Percentiles rank a stretch among this genome's conserved stretches.
Evolutionary conservation across 2,113 vertebrate species (phyloP).

Genomic region (Brienomyrus longianalis): DNA sequence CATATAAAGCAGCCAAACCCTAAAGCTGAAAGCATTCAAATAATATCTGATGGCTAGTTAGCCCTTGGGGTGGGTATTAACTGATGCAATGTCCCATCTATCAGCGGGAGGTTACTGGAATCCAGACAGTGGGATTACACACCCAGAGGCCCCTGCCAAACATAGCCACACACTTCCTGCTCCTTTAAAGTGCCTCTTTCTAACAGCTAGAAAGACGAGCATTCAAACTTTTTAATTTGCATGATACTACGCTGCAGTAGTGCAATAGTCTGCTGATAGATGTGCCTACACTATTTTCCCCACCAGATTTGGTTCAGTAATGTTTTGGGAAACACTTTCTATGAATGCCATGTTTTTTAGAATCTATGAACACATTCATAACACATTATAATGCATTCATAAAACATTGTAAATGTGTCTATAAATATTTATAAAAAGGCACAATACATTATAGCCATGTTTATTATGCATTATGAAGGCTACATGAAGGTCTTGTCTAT

Average conservation of each 20-base stretch:
- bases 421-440: neutral
- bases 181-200: neutral
- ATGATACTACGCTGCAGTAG: neutral
- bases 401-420: neutral
- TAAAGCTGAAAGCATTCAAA: conserved; percentile 2
- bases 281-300: neutral
- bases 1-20: neutral
- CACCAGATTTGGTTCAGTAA: neutral
- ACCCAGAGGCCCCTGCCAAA: neutral
- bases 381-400: neutral
- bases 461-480: neutral
- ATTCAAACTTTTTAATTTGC: neutral
- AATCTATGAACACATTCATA: neutral
- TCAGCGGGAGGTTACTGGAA: conserved; percentile 10
- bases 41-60: neutral
- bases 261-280: neutral
- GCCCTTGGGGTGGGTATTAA: neutral
- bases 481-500: neutral
- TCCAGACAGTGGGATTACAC: conserved; percentile 14
- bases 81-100: conserved; percentile 6
- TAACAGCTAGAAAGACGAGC: neutral
- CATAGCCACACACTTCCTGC: neutral
- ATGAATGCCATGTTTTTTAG: neutral
- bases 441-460: neutral
- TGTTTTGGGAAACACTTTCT: neutral